Base-by-base conservation (phyloP, 2,888 invertebrate species). In the Agriopis leucophaearia region DNA sequence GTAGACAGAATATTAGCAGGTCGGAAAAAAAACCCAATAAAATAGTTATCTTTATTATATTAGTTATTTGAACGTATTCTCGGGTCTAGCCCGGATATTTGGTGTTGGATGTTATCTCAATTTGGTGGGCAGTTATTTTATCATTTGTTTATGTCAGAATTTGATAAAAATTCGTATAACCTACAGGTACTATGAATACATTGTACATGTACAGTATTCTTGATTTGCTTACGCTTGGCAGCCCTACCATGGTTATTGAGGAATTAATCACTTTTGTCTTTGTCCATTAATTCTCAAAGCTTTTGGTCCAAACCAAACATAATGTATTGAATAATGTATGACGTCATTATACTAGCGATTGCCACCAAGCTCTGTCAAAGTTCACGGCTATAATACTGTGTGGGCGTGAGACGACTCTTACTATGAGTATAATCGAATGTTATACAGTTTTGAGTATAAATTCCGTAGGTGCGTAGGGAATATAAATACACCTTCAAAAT, bases 311-410 rank as follows among this genome's bases (percentile, higher is more conserved):
- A 62, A 51, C 45, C 60, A 54, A 60, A 45, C 47, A 16, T 16
- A 35, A 47, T 64, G 52, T 64, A 27, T 59, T 56, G 42, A 57
- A 59, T 66, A 55, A 61, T 38, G 40, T 42, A 59, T 67, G 67
- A 72, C 65, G 64, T 66, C 69, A 71, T 64, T 64, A 55, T 58
- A 47, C 57, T 66, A 48, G 44, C 18, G 52, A 55, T 59, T 69
- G 56, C 51, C 62, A 35, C 54, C 50, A 36, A 66, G 35, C 65
- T 45, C 15, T 70, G 74, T 73, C 74, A 72, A 75, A 75, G 75
- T 72, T 75, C 73, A 75, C 55, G 55, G 55, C 55, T 55, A 42
- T 42, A 12, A 18, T 57, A 38, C 50, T 35, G 8, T 27, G 68
- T 72, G 69, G 71, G 74, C 67, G 73, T 72, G 70, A 36, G 70